Evolutionary conservation across 2,888 invertebrate species (phyloP), one percentile per base, ranked within the genome.

Genomic region (Busseola fusca): DNA sequence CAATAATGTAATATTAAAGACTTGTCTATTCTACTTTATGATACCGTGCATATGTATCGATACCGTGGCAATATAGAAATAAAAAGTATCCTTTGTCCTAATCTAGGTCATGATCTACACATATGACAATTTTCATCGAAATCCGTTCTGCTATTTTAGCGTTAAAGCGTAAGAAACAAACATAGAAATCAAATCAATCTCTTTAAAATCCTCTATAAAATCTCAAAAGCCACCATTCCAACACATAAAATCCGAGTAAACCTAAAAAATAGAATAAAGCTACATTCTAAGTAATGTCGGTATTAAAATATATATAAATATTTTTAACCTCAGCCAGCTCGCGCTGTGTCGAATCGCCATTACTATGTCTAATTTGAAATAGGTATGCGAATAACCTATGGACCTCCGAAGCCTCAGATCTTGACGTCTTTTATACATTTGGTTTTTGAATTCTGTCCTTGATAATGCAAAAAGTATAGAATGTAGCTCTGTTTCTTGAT

Each of bases 351-450:
- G 69, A 84, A 87, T 87, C 70, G 58, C 30, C 77, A 84, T 83
- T 76, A 78, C 84, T 84, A 86, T 87, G 80, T 77, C 86, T 80
- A 87, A 87, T 87, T 84, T 69, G 69, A 85, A 86, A 86, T 86
- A 80, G 80, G 69, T 82, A 79, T 78, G 74, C 74, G 72, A 78
- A 76, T 72, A 84, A 82, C 81, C 80, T 81, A 78, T 70, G 30
- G 73, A 63, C 64, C 68, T 72, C 69, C 58, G 70, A 66, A 60
- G 52, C 56, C 54, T 72, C 65, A 71, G 63, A 65, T 63, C 57
- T 71, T 58, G 63, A 63, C 54, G 64, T 56, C 30, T 64, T 71
- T 66, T 50, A 58, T 57, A 14, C 59, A 71, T 81, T 71, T 62
- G 40, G 50, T 18, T 66, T 71, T 69, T 62, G 45, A 64, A 56